Percentiles rank a stretch among this genome's conserved stretches.
Conservation (phyloP, 1,140 invertebrate genomes). For the Mesaphorura yosii region DNA sequence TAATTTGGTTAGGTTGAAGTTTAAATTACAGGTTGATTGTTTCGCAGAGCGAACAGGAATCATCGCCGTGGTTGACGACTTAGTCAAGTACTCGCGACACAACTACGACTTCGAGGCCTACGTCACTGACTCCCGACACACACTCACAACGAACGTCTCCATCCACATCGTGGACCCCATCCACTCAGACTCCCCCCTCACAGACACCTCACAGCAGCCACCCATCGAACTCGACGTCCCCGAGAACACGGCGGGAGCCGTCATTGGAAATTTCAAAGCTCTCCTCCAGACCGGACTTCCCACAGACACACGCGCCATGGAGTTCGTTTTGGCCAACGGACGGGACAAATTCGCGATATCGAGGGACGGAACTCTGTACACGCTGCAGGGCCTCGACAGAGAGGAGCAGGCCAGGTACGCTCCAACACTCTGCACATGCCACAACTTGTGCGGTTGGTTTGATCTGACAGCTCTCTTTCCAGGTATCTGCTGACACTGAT, state of each 20-base stretch:
- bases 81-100: slow-evolving; percentile 54
- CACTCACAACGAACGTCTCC: slow-evolving; percentile 64
- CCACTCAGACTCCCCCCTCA: slow-evolving; percentile 52
- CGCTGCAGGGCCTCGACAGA: slow-evolving; percentile 58
- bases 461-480: neutral
- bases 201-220: slow-evolving; percentile 39
- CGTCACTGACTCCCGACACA: slow-evolving; percentile 53
- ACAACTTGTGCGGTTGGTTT: neutral
- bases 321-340: no score
- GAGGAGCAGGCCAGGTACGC: slow-evolving; percentile 58
- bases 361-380: slow-evolving; percentile 63
- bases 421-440: neutral
- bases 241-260: slow-evolving; percentile 61
- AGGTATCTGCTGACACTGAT: slow-evolving; percentile 58
- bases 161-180: slow-evolving; percentile 67
- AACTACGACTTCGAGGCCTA: slow-evolving; percentile 68
- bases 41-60: slow-evolving; percentile 77
- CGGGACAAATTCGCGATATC: slow-evolving; percentile 60
- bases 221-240: slow-evolving; percentile 60
- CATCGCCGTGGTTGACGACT: slow-evolving; percentile 66
- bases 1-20: neutral
- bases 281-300: no score
- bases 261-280: slow-evolving; percentile 46
- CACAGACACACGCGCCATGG: no score
- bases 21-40: no score